phyloP scores from a whole-genome alignment of 2,113 vertebrate genomes.

The Menidia beryllina region DNA sequence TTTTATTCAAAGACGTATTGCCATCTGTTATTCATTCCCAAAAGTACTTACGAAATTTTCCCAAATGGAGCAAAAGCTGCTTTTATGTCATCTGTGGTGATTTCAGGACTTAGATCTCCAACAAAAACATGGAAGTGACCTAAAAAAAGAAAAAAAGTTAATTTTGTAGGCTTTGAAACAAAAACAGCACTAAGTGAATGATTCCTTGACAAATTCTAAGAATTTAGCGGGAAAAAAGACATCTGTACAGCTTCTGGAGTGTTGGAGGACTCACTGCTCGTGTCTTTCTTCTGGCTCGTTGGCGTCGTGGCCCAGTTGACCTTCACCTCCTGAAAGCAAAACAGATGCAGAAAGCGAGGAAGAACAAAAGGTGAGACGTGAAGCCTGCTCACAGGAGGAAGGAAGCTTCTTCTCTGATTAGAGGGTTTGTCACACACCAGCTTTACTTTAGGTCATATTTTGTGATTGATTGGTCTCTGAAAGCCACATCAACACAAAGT shows the following conservation, averaged over 20 bases:
- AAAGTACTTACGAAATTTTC: constrained; percentile 98
- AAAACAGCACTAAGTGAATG: not conserved
- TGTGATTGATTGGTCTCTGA: constrained; percentile 54
- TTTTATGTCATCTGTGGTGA: constrained; percentile 98
- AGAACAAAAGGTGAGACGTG: constrained; percentile 43
- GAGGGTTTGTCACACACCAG: constrained; percentile 73
- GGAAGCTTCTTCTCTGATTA: constrained; percentile 61
- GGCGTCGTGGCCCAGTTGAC: constrained; percentile 99
- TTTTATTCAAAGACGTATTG: no score
- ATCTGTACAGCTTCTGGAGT: no score
- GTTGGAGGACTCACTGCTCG: constrained; percentile 87
- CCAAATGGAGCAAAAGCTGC: constrained; percentile 97
- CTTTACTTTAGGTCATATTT: constrained; percentile 61
- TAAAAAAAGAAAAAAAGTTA: not conserved
- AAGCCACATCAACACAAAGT: constrained; percentile 51
- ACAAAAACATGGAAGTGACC: constrained; percentile 99
- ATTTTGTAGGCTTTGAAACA: not conserved
- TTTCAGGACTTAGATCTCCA: constrained; percentile 98
- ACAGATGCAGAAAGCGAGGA: constrained; percentile 51
- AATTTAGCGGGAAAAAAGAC: no score
- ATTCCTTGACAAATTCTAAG: no score
- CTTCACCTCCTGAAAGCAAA: constrained; percentile 91
- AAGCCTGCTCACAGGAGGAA: not conserved
- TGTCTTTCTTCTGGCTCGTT: constrained; percentile 99
- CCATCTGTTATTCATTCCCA: no score